phyloP scores from a whole-genome alignment of 2,113 vertebrate species.

The Lagopus leucura region DNA sequence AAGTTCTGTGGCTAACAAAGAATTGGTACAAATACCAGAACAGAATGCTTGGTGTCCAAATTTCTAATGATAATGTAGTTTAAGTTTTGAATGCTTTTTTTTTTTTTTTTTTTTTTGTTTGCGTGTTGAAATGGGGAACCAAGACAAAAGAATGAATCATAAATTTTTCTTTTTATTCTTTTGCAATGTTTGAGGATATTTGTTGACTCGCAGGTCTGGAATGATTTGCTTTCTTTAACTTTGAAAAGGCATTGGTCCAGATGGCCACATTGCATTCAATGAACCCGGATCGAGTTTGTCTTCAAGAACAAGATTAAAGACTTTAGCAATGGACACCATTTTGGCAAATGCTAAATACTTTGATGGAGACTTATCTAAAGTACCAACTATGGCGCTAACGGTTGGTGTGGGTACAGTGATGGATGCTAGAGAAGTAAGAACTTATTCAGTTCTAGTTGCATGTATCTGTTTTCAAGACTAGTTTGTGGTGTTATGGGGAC shows the following conservation, averaged over 20 bases:
- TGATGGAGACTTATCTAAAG: constrained; percentile 84
- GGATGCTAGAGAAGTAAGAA: constrained; percentile 87
- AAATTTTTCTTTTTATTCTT: not conserved
- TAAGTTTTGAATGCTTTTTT: not conserved
- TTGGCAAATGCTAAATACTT: constrained; percentile 88
- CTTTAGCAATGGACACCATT: constrained; percentile 87
- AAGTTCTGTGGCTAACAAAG: not conserved
- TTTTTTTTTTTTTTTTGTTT: not conserved
- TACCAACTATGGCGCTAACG: constrained; percentile 87
- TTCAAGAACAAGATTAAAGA: constrained; percentile 86
- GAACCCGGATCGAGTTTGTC: constrained; percentile 87
- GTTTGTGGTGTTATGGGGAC: not conserved
- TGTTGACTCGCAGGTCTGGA: constrained; percentile 17
- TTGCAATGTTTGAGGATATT: constrained; percentile 15
- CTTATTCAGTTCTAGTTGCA: constrained; percentile 58
- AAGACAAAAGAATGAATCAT: not conserved
- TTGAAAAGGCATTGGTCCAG: constrained; percentile 86
- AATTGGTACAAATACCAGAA: not conserved
- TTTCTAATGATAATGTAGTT: not conserved
- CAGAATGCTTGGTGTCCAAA: constrained; percentile 9
- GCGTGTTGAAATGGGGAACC: not conserved
- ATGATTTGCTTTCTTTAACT: constrained; percentile 58
- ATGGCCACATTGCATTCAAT: constrained; percentile 88
- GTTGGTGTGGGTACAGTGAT: constrained; percentile 88
- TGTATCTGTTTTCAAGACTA: constrained; percentile 40